Conservation (phyloP, 2,113 vertebrate genomes). For the Osmerus mordax region DNA sequence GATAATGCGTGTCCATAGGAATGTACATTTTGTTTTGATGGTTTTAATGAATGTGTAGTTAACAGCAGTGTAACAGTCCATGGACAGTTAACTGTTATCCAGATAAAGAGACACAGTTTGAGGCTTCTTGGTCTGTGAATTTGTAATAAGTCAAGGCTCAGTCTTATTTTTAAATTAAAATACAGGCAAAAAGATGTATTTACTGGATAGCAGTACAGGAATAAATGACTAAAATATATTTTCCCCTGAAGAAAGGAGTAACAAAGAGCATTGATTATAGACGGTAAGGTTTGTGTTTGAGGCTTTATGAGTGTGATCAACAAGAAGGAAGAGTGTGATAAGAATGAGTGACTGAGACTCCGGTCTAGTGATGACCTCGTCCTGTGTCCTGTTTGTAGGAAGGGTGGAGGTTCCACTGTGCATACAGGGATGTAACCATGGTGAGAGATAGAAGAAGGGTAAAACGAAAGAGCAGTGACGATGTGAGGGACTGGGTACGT, state of each 20-base stretch:
- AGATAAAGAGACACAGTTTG: neutral
- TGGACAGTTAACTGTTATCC: neutral
- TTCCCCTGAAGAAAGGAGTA: too few species aligned
- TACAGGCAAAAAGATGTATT: neutral
- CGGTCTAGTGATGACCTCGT: conserved; percentile 1
- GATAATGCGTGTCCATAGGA: neutral
- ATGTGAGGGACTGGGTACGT: neutral
- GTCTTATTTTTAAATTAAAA: neutral
- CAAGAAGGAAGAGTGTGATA: too few species aligned
- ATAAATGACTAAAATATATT: too few species aligned
- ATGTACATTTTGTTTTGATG: conserved; percentile 24
- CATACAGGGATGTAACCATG: conserved; percentile 1
- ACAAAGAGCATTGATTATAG: too few species aligned
- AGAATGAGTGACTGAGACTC: conserved; percentile 5
- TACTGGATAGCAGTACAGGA: too few species aligned
- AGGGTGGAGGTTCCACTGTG: conserved; percentile 21
- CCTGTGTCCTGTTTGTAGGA: conserved; percentile 26
- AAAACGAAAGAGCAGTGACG: neutral
- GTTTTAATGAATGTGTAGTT: conserved; percentile 48
- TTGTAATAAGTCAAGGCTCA: neutral
- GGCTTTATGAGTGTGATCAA: too few species aligned
- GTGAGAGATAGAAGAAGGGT: conserved; percentile 13
- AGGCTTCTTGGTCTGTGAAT: neutral
- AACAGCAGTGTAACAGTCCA: conserved; percentile 12
- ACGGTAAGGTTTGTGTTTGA: too few species aligned